Base-by-base conservation (phyloP, 2,113 vertebrate genomes). In the Zootoca vivipara region DNA sequence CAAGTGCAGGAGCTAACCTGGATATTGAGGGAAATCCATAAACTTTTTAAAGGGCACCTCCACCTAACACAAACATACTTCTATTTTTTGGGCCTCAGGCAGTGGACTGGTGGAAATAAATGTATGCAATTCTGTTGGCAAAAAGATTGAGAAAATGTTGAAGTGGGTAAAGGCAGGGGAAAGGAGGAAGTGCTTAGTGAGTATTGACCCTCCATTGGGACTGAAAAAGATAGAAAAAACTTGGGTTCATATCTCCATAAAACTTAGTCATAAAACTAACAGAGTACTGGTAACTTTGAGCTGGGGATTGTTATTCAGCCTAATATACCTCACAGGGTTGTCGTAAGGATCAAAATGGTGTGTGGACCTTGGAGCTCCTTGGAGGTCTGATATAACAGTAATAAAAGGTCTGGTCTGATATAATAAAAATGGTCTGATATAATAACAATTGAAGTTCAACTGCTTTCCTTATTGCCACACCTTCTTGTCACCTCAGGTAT, bases 401-500 rank as follows among this genome's bases (percentile, higher is more conserved):
- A 18, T 67, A 30, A 30, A 28, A 5, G 33, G 46, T 52, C 46
- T 52, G 24, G 38, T 28, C 15, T 35, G 64, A 83, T 80, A 22
- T 58, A 58, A 82, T 18, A 12, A 26, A 18, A 42, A 30, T 67
- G 46, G 46, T 46, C 46, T 46, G 46, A 46, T 52, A 52, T 52
- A 52, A 30, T 18, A 28, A 5, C 35, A 67, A 9, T 78, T 5
- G 18, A 20, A 33, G 15, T 67, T 13, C 20, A 33, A 5, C 24
- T 69, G 75, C n/a, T 40, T 65, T 65, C 35, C 40, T 84, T 38
- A 35, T 2, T 24, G 15, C 62, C 38, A 7, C 26, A 33, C 67
- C 62, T 82, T n/a, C 24, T 74, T 67, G n/a, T 78, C 42, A 5
- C 52, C 67, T 67, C 67, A 98, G 98, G 98, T 97, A 97, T 35